phyloP scores from a whole-genome alignment of 1,140 invertebrate genomes.

The Xylocopa sonorina region DNA sequence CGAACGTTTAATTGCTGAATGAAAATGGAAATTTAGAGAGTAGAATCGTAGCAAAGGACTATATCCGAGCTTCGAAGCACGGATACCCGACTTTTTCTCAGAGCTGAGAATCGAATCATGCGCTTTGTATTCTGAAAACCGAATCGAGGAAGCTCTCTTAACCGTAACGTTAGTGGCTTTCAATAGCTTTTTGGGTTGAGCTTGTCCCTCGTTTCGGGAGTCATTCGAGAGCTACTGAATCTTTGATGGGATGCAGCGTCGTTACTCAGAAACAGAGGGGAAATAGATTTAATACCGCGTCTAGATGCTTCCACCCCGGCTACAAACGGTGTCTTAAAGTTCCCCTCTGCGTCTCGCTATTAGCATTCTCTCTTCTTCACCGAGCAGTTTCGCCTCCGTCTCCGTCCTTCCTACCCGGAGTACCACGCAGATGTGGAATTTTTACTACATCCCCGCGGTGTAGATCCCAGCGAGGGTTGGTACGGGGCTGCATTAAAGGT shows the following conservation, averaged over 20 bases:
- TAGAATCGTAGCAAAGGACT: too few relatives aligned
- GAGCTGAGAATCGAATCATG: too few relatives aligned
- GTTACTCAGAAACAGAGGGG: slow-evolving; percentile 15
- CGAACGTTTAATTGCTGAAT: too few relatives aligned
- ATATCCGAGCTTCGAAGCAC: too few relatives aligned
- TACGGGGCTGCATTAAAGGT: slow-evolving; percentile 68
- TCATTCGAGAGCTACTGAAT: slow-evolving; percentile 15
- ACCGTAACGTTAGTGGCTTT: neutral
- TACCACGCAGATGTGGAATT: slow-evolving; percentile 71
- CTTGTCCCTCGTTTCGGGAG: neutral
- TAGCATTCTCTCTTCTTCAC: slow-evolving; percentile 33
- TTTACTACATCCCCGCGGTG: slow-evolving; percentile 66
- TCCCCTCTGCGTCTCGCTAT: slow-evolving; percentile 20
- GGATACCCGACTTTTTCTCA: too few relatives aligned
- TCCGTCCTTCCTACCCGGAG: slow-evolving; percentile 23
- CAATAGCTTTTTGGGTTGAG: neutral
- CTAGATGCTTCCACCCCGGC: slow-evolving; percentile 7
- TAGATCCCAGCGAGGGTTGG: slow-evolving; percentile 66
- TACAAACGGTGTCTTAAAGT: slow-evolving; percentile 51
- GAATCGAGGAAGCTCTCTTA: neutral
- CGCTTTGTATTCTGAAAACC: too few relatives aligned
- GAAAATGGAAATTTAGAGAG: neutral
- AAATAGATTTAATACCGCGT: slow-evolving; percentile 52
- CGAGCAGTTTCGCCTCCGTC: neutral
- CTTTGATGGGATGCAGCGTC: slow-evolving; percentile 8